Conservation (phyloP, 2,797 vertebrate species). For the Crypturellus tataupa region DNA sequence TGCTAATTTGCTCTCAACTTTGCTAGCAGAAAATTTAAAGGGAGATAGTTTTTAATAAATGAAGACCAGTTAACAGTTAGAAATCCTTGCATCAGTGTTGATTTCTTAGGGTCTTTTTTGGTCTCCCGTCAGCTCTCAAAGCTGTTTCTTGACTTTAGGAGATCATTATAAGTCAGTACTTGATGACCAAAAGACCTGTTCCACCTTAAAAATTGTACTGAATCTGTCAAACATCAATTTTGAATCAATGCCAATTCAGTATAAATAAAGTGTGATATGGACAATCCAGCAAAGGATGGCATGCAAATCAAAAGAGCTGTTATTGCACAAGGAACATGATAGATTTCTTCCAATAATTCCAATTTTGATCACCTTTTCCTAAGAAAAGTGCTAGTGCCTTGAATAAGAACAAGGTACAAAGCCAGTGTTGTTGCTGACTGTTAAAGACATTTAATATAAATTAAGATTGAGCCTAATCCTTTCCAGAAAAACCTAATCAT, state of each 20-base stretch:
- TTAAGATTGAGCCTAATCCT: not conserved
- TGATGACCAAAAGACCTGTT: not conserved
- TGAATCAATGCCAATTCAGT: constrained; percentile 66
- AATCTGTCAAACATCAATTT: constrained; percentile 62
- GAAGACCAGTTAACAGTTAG: not conserved
- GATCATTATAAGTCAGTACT: not conserved
- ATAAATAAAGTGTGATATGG: constrained; percentile 68
- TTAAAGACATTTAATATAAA: constrained; percentile 28
- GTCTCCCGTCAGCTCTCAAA: not conserved
- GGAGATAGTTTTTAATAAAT: constrained; percentile 25
- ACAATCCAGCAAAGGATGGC: constrained; percentile 41
- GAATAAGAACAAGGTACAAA: constrained; percentile 43
- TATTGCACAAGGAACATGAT: not conserved
- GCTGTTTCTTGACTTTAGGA: not conserved
- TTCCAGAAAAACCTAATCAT: not conserved
- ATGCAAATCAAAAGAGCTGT: constrained; percentile 58
- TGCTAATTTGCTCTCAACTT: constrained; percentile 62
- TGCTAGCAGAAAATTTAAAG: constrained; percentile 53
- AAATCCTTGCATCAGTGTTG: not conserved
- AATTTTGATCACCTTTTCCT: constrained; percentile 60
- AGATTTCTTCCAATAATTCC: constrained; percentile 54
- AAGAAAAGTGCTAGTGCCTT: constrained; percentile 18
- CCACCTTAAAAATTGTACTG: constrained; percentile 64
- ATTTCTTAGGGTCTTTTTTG: not conserved
- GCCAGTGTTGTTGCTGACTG: not conserved